These are phyloP conservation scores for Scaptodrosophila lebanonensis DNA, from an alignment of 1,140 invertebrate genomes.

Conservation along the genomic window DNA sequence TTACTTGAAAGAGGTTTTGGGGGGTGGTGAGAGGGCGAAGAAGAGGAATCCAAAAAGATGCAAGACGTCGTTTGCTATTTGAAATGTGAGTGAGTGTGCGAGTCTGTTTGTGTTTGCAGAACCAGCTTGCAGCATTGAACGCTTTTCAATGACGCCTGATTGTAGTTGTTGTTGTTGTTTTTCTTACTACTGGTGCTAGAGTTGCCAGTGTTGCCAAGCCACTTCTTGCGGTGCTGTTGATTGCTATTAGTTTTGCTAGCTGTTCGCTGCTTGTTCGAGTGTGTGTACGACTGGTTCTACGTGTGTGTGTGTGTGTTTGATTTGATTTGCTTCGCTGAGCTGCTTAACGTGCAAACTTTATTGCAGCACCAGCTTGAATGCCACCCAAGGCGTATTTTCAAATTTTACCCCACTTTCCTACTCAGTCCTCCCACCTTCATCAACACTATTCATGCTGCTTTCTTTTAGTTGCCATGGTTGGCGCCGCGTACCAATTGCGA, in stretches of 20 bases:
- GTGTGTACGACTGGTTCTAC: not conserved
- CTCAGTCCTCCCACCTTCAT: not conserved
- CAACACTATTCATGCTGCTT: not conserved
- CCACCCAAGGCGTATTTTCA: no score
- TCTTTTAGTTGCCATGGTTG: slow-evolving; percentile 1
- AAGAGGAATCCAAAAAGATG: no score
- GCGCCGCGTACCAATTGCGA: slow-evolving; percentile 1
- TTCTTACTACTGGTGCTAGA: not conserved
- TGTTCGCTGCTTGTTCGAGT: slow-evolving; percentile 20
- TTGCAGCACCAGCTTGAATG: no score
- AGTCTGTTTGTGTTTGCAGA: no score
- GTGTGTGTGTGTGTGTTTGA: no score
- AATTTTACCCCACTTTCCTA: not conserved
- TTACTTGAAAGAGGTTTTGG: not conserved
- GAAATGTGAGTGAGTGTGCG: no score
- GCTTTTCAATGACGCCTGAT: slow-evolving; percentile 41
- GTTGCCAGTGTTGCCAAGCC: slow-evolving; percentile 21
- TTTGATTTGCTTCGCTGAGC: slow-evolving; percentile 12
- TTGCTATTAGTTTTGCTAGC: slow-evolving; percentile 56
- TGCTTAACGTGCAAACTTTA: slow-evolving; percentile 23
- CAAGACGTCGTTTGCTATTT: no score
- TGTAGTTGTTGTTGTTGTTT: slow-evolving; percentile 2
- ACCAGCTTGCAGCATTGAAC: slow-evolving; percentile 30
- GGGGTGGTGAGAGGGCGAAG: no score
- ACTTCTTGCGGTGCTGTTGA: slow-evolving; percentile 32